Evolutionary conservation across 1,140 invertebrate species (phyloP).

Genomic region (Lepidurus arcticus): DNA sequence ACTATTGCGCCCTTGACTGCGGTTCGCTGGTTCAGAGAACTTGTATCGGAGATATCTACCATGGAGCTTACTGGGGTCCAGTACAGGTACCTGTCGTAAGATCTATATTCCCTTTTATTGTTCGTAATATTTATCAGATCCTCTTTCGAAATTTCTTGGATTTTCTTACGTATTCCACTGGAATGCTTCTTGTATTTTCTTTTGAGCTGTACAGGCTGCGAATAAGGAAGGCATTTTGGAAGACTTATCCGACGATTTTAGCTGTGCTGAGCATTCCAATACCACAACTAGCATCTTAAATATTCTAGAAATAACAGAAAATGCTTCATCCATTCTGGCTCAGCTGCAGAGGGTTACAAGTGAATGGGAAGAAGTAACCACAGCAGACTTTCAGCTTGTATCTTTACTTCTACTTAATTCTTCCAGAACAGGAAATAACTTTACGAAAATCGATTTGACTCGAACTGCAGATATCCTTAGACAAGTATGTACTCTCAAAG

Average conservation of each 20-base stretch:
- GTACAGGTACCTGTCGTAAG: background rate
- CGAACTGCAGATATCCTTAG: background rate
- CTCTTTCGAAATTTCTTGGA: background rate
- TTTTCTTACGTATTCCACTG: background rate
- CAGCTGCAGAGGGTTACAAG: background rate
- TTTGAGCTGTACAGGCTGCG: too few species aligned
- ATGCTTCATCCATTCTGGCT: background rate
- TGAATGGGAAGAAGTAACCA: background rate
- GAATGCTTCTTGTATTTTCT: too few species aligned
- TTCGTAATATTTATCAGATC: background rate
- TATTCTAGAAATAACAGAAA: background rate
- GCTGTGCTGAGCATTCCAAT: background rate
- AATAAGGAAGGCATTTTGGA: too few species aligned
- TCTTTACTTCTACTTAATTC: background rate
- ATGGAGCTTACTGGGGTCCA: background rate
- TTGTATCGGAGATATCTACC: background rate
- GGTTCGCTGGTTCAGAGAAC: background rate
- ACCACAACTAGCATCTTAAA: background rate
- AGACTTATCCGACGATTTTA: background rate
- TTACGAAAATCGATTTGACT: background rate
- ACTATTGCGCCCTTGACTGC: background rate
- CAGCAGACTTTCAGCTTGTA: background rate
- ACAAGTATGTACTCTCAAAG: background rate
- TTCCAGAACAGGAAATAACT: background rate
- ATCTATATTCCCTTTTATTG: background rate